A percentile compares a stretch with the other conserved stretches of the same genome.
phyloP scores from a whole-genome alignment of 2,888 invertebrate genomes.

The Tetropium fuscum region DNA sequence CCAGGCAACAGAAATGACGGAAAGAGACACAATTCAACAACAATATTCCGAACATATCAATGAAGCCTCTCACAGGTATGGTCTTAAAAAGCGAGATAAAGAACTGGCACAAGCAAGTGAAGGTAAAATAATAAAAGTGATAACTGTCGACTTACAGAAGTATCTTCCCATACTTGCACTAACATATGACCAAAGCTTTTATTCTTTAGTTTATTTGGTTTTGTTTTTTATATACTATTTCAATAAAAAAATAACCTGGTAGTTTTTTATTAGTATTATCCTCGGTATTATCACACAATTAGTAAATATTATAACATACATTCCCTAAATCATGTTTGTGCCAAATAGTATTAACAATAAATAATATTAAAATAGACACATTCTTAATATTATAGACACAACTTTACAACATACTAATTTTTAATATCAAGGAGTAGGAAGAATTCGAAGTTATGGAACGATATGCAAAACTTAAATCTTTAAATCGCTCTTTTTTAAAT shows the following conservation, averaged over 20 bases:
- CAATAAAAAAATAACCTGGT: too few species aligned
- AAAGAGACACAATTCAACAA: constrained; percentile 18
- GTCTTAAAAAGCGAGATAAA: constrained; percentile 34
- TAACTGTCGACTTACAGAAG: constrained; percentile 40
- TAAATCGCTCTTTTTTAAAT: too few species aligned
- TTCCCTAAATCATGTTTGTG: constrained; percentile 43
- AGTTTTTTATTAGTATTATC: too few species aligned
- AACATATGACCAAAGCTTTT: constrained; percentile 39
- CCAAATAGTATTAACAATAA: too few species aligned
- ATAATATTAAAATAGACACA: constrained; percentile 43
- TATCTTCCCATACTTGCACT: constrained; percentile 38
- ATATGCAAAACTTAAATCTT: too few species aligned
- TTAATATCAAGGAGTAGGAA: too few species aligned
- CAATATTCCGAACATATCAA: constrained; percentile 27
- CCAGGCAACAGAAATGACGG: constrained; percentile 8
- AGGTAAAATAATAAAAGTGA: constrained; percentile 17
- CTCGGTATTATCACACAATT: too few species aligned
- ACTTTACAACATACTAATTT: too few species aligned
- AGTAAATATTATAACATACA: constrained; percentile 29
- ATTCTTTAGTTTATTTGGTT: too few species aligned
- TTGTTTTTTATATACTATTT: too few species aligned
- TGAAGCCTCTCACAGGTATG: constrained; percentile 31
- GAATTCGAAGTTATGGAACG: too few species aligned
- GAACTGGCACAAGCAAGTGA: constrained; percentile 4
- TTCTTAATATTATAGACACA: too few species aligned